These are phyloP conservation scores for Brachionus rotundiformis DNA, from an alignment of 1,140 invertebrate species.

Conservation along the genomic window DNA sequence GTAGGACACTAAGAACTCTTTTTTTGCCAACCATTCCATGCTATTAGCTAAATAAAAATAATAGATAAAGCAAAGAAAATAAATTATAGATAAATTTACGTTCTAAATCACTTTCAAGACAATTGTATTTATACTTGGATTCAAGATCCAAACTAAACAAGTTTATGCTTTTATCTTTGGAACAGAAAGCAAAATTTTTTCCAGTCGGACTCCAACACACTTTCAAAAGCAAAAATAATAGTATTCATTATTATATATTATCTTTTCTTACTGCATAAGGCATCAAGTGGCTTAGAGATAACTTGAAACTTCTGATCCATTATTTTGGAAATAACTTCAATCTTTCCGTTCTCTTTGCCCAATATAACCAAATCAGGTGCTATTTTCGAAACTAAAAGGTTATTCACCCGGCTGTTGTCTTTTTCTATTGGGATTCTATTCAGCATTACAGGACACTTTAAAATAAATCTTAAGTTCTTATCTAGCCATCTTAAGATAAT, in stretches of 20 bases:
- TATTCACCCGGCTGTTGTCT: neutral
- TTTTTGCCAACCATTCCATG: slow-evolving; percentile 20
- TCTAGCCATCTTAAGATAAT: neutral
- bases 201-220: slow-evolving; percentile 37
- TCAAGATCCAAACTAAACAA: neutral
- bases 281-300: neutral
- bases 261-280: neutral
- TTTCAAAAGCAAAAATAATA: neutral
- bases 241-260: too few species aligned
- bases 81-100: slow-evolving; percentile 8
- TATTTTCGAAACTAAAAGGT: neutral
- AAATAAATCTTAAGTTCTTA: slow-evolving; percentile 18
- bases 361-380: neutral
- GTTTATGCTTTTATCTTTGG: neutral
- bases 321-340: slow-evolving; percentile 3
- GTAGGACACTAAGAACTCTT: slow-evolving; percentile 35
- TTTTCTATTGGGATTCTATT: slow-evolving; percentile 14
- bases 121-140: neutral
- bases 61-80: neutral
- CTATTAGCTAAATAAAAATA: neutral
- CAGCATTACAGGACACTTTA: neutral
- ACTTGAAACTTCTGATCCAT: neutral
- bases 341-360: neutral
- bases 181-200: neutral
- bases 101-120: neutral